Base-by-base conservation (phyloP, 2,797 vertebrate genomes). In the Enteromius viviparus region DNA sequence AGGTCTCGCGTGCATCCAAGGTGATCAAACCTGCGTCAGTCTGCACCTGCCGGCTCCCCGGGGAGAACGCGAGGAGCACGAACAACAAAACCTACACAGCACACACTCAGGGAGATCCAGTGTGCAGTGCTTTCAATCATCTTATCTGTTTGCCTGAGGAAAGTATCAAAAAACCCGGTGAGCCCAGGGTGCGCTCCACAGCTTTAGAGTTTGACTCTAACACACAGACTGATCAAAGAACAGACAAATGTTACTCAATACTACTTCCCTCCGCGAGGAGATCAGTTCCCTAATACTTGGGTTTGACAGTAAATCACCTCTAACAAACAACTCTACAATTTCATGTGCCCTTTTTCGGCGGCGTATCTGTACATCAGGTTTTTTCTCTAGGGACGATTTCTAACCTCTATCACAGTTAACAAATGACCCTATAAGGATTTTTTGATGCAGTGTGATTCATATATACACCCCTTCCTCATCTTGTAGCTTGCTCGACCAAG, bases 11-110 rank as follows among this genome's bases (percentile, higher is more conserved):
- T 60, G 85, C 92, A 92, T 92, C 94, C 92, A 93, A 94, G 94
- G 95, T 94, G 94, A 94, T 93, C 90, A 90, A 90, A 92, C 92
- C 94, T 92, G 89, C 91, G 91, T 94, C 93, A 94, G 92, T 84
- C 80, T 78, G 89, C 94, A 94, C 93, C 94, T 95, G 93, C 91
- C 88, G 86, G 90, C 88, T 81, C 90, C 92, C 92, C 87, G 84
- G 79, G 86, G 93, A 92, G 92, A 83, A 88, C 83, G 85, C 2
- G 81, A 86, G 85, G 86, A 86, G 86, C 90, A 88, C 89, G 87
- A 91, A 93, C 92, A 93, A 93, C 92, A 93, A 91, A 81, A 89
- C 91, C 91, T 83, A 81, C 26, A 66, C 76, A 37, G 68, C 45
- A 84, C 78, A 77, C 90, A 89, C 89, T 89, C 47, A 62, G 90